Percentiles rank a stretch among this genome's conserved stretches.
phyloP scores from a whole-genome alignment of 1,140 invertebrate genomes.

The Conus ventricosus region DNA sequence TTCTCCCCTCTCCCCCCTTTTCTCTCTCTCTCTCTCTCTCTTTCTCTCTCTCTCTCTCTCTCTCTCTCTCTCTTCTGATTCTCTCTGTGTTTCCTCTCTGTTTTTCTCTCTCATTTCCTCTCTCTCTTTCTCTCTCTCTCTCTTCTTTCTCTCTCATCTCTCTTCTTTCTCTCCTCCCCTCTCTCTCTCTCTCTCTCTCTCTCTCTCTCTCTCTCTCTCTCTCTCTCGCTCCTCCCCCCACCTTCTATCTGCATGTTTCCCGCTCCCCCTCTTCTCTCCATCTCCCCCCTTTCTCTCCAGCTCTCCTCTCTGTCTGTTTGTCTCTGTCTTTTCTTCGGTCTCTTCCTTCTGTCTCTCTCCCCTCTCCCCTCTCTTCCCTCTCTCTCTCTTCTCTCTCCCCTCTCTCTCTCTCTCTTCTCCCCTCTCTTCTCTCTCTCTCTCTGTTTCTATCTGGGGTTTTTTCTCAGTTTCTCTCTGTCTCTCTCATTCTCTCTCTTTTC shows the following conservation, averaged over 20 bases:
- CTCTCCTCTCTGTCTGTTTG: too few species aligned
- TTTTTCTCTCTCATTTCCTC: background rate
- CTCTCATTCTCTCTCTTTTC: background rate
- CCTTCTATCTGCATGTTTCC: background rate
- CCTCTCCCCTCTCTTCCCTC: background rate
- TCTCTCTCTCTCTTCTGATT: background rate
- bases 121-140: background rate
- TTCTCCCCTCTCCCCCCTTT: too few species aligned
- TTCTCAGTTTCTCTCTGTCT: background rate
- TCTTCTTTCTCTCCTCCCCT: background rate
- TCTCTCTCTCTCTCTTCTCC: background rate
- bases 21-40: background rate
- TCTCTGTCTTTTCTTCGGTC: background rate
- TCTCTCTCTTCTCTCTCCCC: background rate
- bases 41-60: background rate
- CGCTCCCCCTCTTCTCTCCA: conserved; percentile 1
- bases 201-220: background rate
- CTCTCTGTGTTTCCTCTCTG: background rate
- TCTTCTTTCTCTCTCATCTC: background rate
- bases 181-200: background rate
- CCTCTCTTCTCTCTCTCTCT: background rate
- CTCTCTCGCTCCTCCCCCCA: background rate
- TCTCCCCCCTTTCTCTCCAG: background rate
- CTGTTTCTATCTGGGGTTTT: background rate
- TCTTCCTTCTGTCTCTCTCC: background rate